Percentiles rank a stretch among this genome's conserved stretches.
phyloP scores from a whole-genome alignment of 2,797 vertebrate species.

The Acipenser ruthenus region DNA sequence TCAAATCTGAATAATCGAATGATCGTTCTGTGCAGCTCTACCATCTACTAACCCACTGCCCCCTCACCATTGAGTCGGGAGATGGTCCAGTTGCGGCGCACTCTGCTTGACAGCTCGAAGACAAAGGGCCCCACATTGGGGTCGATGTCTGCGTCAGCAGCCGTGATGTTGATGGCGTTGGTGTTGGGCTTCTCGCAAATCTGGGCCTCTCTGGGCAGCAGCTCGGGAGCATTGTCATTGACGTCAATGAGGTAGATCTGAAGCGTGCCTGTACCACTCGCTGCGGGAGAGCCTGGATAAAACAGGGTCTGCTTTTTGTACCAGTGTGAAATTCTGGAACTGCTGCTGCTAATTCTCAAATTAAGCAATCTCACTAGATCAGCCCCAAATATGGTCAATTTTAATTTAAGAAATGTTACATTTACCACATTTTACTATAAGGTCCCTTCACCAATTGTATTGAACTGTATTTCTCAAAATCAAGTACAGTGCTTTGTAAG shows the following conservation, averaged over 20 bases:
- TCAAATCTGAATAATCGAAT: too few relatives aligned
- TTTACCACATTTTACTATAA: too few relatives aligned
- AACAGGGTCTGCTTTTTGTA: background rate
- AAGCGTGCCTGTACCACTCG: slow-evolving; percentile 84
- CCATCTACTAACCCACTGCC: too few relatives aligned
- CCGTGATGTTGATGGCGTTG: slow-evolving; percentile 84
- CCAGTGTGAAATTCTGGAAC: too few relatives aligned
- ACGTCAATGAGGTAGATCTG: slow-evolving; percentile 91
- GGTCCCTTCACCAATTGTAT: too few relatives aligned
- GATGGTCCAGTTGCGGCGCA: slow-evolving; percentile 88
- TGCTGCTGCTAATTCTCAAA: too few relatives aligned
- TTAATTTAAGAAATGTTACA: too few relatives aligned
- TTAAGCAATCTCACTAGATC: too few relatives aligned
- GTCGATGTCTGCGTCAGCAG: slow-evolving; percentile 75
- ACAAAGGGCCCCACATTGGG: slow-evolving; percentile 87
- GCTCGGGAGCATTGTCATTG: slow-evolving; percentile 84
- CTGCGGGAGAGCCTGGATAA: slow-evolving; percentile 69
- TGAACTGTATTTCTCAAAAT: too few relatives aligned
- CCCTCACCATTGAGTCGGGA: slow-evolving; percentile 78
- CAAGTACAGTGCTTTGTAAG: too few relatives aligned
- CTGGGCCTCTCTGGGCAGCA: slow-evolving; percentile 82
- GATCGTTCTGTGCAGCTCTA: too few relatives aligned
- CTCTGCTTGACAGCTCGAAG: slow-evolving; percentile 79
- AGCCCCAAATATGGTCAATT: too few relatives aligned
- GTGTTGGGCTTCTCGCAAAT: slow-evolving; percentile 80